Evolutionary conservation across 1,140 invertebrate genomes (phyloP).

Genomic region (Drosophila grimshawi): DNA sequence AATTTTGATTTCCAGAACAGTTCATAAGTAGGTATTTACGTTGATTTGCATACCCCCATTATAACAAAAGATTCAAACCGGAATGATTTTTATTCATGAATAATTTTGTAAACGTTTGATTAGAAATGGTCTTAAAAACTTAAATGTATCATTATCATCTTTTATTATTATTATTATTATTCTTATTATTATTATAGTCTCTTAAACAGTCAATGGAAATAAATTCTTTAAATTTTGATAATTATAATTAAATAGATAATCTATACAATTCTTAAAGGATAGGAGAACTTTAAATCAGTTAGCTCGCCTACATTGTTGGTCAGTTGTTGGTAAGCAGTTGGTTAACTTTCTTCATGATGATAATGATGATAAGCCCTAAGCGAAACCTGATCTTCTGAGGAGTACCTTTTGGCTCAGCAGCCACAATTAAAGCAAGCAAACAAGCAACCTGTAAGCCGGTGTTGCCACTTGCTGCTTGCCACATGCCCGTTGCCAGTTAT

Average conservation of each 20-base stretch:
- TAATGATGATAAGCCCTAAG: constrained; percentile 38
- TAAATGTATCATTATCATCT: too few species aligned
- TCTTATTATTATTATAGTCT: too few species aligned
- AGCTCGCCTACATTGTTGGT: neutral
- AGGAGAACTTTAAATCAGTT: neutral
- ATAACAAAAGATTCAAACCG: neutral
- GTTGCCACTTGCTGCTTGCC: constrained; percentile 12
- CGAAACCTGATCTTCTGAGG: constrained; percentile 44
- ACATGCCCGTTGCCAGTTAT: constrained; percentile 20
- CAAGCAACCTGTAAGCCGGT: constrained; percentile 40
- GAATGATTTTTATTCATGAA: neutral
- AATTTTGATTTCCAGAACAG: neutral
- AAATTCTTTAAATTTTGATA: too few species aligned
- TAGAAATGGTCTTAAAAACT: too few species aligned
- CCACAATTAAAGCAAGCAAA: constrained; percentile 14
- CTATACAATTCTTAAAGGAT: too few species aligned
- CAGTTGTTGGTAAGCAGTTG: neutral
- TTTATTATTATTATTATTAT: too few species aligned
- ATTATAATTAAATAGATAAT: too few species aligned
- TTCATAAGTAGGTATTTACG: too few species aligned
- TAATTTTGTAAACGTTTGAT: too few species aligned
- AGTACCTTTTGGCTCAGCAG: constrained; percentile 30
- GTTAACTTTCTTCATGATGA: constrained; percentile 19
- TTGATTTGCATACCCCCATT: neutral
- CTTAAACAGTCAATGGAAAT: too few species aligned